Percentiles rank a stretch among this genome's conserved stretches.
Conservation (phyloP, 2,113 vertebrate genomes). For the Chiloscyllium plagiosum region DNA sequence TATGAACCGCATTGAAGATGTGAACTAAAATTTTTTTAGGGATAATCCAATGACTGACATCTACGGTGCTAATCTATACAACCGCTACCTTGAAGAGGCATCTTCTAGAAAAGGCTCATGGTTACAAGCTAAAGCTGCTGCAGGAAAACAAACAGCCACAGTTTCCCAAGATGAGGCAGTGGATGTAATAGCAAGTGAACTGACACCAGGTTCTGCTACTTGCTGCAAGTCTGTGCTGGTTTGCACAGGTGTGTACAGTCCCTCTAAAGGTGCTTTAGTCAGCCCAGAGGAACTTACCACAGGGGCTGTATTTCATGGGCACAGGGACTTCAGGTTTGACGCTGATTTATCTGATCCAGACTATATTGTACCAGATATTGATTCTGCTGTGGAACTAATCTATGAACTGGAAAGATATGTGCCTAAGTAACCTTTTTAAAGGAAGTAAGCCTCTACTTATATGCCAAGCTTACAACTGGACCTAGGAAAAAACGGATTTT, state of each 20-base stretch:
- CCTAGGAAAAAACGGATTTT: background rate
- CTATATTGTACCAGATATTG: constrained; percentile 66
- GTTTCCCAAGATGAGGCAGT: constrained; percentile 52
- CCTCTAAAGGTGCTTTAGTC: constrained; percentile 45
- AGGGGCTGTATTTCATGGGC: constrained; percentile 61
- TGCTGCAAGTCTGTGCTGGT: constrained; percentile 74
- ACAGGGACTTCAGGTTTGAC: constrained; percentile 70
- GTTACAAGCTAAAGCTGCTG: constrained; percentile 48
- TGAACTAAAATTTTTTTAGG: constrained; percentile 47
- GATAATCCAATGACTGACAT: constrained; percentile 83
- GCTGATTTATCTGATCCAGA: constrained; percentile 61
- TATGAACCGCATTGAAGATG: background rate
- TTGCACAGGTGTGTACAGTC: constrained; percentile 76
- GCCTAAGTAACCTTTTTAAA: constrained; percentile 30
- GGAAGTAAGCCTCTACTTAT: background rate
- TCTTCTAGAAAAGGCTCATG: constrained; percentile 42
- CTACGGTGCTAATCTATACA: constrained; percentile 82
- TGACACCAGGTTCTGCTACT: constrained; percentile 53
- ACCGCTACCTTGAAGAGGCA: constrained; percentile 66
- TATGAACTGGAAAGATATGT: constrained; percentile 67
- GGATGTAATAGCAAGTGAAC: constrained; percentile 55
- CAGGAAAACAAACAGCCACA: constrained; percentile 43
- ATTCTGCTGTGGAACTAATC: constrained; percentile 73
- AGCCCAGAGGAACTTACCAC: constrained; percentile 45
- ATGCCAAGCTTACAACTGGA: background rate